Percentiles rank a stretch among this genome's conserved stretches.
phyloP scores from a whole-genome alignment of 2,888 invertebrate genomes.

The Keiferia lycopersicella region DNA sequence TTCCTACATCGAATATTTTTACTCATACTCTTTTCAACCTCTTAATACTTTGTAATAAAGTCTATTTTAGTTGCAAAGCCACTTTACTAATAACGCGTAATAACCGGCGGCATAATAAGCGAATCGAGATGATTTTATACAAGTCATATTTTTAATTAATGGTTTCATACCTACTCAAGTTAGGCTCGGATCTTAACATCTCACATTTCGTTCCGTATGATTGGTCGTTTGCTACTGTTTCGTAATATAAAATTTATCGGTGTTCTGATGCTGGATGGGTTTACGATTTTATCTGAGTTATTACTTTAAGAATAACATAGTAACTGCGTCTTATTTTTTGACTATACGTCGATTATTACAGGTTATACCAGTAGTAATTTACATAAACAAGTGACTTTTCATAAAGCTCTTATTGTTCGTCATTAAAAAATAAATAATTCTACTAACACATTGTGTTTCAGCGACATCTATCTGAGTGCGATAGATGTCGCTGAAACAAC shows the following conservation, averaged over 20 bases:
- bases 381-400: not conserved
- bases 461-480: conserved; percentile 17
- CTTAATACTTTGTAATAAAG: conserved; percentile 12
- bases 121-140: conserved; percentile 40
- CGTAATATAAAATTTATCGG: conserved; percentile 1
- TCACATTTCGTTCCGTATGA: conserved; percentile 36
- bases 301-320: not conserved
- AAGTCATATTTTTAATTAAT: conserved; percentile 48
- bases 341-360: too few species aligned
- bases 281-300: conserved; percentile 15
- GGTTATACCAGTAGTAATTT: too few species aligned
- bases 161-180: conserved; percentile 41
- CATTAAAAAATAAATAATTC: not conserved
- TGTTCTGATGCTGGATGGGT: not conserved
- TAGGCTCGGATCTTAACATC: conserved; percentile 14
- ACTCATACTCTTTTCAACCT: not conserved
- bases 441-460: not conserved
- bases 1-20: not conserved
- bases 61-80: not conserved
- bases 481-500: not conserved
- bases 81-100: conserved; percentile 32
- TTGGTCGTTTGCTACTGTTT: conserved; percentile 50
- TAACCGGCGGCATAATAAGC: conserved; percentile 44
- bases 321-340: not conserved
- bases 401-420: not conserved